phyloP scores from a whole-genome alignment of 2,113 vertebrate species.

The Microcebus ravelobensis region DNA sequence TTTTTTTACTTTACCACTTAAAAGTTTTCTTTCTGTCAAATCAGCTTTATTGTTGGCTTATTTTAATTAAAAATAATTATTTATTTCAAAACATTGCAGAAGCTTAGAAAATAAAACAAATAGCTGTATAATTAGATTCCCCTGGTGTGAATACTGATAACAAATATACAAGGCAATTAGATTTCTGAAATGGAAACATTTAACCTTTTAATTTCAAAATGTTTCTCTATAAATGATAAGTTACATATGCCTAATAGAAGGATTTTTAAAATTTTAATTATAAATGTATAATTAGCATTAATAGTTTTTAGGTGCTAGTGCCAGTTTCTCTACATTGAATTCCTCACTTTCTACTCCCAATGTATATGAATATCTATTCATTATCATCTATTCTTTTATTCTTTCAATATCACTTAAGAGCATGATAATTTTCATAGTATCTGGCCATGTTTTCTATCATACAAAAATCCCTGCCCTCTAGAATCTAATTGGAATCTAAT shows the following conservation, averaged over 20 bases:
- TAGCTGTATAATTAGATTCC: not conserved
- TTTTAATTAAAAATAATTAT: not conserved
- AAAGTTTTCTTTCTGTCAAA: not conserved
- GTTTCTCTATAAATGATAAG: not conserved
- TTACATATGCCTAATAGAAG: not conserved
- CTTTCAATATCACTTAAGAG: not conserved
- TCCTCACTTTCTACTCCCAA: not conserved
- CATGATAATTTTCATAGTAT: not conserved
- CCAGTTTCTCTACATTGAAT: not conserved
- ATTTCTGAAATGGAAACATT: not conserved
- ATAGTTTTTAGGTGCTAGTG: not conserved
- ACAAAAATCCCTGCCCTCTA: not conserved
- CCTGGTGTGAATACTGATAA: not conserved
- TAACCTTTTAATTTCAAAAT: conserved; percentile 6
- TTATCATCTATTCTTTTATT: not conserved
- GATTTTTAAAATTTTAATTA: not conserved
- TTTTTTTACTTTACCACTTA: not conserved
- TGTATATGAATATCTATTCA: not conserved
- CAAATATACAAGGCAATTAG: not conserved
- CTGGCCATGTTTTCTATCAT: not conserved
- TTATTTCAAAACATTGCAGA: not conserved
- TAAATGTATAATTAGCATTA: not conserved
- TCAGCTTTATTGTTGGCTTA: not conserved
- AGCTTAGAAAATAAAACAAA: not conserved
- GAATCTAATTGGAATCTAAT: no score